Conservation (phyloP, 2,888 invertebrate genomes). For the Athripsodes cinereus region DNA sequence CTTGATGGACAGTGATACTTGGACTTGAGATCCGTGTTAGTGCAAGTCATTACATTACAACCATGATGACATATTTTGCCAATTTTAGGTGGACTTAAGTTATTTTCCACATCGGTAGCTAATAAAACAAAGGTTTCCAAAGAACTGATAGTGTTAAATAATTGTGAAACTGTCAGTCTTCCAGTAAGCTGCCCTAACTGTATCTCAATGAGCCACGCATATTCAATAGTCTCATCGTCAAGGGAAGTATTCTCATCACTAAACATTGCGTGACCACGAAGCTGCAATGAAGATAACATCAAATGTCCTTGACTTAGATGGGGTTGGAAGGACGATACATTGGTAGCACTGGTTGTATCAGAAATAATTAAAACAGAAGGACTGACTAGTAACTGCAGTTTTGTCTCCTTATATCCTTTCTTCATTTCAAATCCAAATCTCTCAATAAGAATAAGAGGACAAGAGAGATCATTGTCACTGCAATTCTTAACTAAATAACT, state of each 20-base stretch:
- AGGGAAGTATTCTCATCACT: constrained; percentile 85
- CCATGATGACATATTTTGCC: constrained; percentile 76
- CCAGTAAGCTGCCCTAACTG: constrained; percentile 92
- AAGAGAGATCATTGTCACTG: constrained; percentile 82
- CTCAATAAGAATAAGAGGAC: constrained; percentile 83
- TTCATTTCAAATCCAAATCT: constrained; percentile 96
- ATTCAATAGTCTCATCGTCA: constrained; percentile 93
- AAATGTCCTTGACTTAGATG: constrained; percentile 76
- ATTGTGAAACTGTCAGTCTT: constrained; percentile 80
- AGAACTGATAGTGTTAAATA: constrained; percentile 81
- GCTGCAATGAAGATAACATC: constrained; percentile 77
- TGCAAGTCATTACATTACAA: constrained; percentile 61
- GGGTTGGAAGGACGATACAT: constrained; percentile 46
- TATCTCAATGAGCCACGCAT: constrained; percentile 94
- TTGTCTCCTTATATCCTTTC: constrained; percentile 86
- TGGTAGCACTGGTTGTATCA: constrained; percentile 65
- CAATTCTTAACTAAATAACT: constrained; percentile 92
- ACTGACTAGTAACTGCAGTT: constrained; percentile 81
- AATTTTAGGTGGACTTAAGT: constrained; percentile 73
- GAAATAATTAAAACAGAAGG: constrained; percentile 79
- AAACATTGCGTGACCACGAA: constrained; percentile 95
- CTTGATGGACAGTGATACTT: constrained; percentile 73
- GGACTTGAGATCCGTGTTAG: constrained; percentile 60
- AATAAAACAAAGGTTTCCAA: constrained; percentile 84
- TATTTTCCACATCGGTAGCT: constrained; percentile 85